Evolutionary conservation across 2,113 vertebrate species (phyloP), one percentile per base, ranked within the genome.

Genomic region (Rhinoptilus africanus): DNA sequence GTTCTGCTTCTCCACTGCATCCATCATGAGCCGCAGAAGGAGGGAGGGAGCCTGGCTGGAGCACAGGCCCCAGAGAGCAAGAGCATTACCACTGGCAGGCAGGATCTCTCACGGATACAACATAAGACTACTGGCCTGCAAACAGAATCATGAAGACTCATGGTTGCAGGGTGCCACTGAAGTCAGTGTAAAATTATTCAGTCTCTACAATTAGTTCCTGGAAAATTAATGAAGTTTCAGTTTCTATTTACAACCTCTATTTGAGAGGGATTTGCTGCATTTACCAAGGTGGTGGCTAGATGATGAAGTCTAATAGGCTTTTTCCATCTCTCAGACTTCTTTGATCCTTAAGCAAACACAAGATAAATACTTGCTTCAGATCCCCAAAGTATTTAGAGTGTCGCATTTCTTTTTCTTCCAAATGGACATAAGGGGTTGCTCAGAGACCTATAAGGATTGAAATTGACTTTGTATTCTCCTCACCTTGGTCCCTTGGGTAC

Each of bases 21-120:
- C 63, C 28, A 26, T 21, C 39, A 7, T 5, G 17, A 68, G 26
- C 2, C 22, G 7, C 10, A 10, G 0, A 8, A 2, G 12, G 5
- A 85, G 7, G 6, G 9, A 75, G 8, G 14, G 22, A 28, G 7
- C 27, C 27, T 34, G 34, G 22, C 22, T 53, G 45, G 23, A 69
- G 23, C 26, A 26, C 30, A 73, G 34, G 32, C 51, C 35, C 28
- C 41, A n/a, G 14, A 10, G 27, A 59, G 10, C 50, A 79, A 32
- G 8, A 34, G 5, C 47, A n/a, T 50, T 63, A 35, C 14, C 53
- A 71, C 14, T 16, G 4, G 12, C 66, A 89, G 56, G 18, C 35
- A 82, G 35, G 14, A 57, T 18, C 8, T 48, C 20, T 35, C 27
- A 30, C 3, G 3, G 66, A 12, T 48, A 16, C 6, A 20, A 2